Base-by-base conservation (phyloP, 2,113 vertebrate genomes). In the Petaurus breviceps region DNA sequence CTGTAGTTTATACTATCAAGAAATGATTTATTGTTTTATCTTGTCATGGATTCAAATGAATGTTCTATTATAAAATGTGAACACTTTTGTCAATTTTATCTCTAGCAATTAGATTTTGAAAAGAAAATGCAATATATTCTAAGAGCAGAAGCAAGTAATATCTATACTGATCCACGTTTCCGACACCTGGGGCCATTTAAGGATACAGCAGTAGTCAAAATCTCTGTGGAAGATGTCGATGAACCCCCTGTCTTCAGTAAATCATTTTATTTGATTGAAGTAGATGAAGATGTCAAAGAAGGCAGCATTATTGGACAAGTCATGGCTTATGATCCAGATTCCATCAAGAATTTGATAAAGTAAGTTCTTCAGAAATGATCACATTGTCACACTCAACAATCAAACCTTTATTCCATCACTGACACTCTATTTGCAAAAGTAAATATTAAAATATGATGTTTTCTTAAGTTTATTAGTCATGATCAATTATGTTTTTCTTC, bases 71-170 rank as follows among this genome's bases (percentile, higher is more conserved):
- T 91, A 91, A 90, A 23, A 96, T 97, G 90, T 50, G 9, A 50
- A 90, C 89, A 96, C 47, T 51, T 92, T 98, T 51, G 10, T 95
- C 97, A 94, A 92, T 98, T 98, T 98, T 89, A 10, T 98, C 90
- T 95, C 89, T 97, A 99, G 99, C 98, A 97, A 47, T 98, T 99
- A 98, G 99, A 99, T 99, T 99, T 99, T 97, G 99, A 99, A 98
- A 99, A 97, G 92, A 99, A 99, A 98, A 98, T 98, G 97, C 96
- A 99, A 57, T 99, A 99, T 47, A 99, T 99, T 93, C 99, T 99
- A 98, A 99, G 98, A 97, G 99, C 99, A 94, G 99, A 99, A 98
- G 99, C 99, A 97, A 99, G 97, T 89, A 99, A 99, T 98, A 99
- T 98, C 28, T 99, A 99, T 90, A 98, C 99, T 93, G 99, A 99